Conservation (phyloP, 2,797 vertebrate genomes). For the Rhodeus uyekii region DNA sequence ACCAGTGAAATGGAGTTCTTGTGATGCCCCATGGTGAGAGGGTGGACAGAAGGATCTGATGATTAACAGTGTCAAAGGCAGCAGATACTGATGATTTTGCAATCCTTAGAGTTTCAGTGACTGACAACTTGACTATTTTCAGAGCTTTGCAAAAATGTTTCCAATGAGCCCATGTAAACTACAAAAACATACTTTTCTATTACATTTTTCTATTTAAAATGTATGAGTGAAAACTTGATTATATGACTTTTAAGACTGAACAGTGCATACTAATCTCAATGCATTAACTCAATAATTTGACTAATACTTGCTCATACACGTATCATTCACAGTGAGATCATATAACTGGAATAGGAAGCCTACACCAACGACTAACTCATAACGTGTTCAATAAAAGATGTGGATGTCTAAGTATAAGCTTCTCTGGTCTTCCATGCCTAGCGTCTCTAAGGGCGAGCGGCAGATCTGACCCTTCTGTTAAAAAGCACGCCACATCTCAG, state of each 20-base stretch:
- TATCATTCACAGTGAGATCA: neutral
- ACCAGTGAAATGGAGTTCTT: too few species aligned
- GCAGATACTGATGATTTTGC: too few species aligned
- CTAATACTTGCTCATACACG: neutral
- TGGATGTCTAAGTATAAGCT: neutral
- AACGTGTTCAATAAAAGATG: constrained; percentile 7
- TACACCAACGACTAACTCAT: neutral
- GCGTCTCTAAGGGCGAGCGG: constrained; percentile 2
- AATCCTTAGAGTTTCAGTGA: too few species aligned
- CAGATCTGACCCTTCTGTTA: constrained; percentile 29
- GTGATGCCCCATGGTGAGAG: too few species aligned
- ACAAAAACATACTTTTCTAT: neutral
- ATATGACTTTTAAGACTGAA: neutral
- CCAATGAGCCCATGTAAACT: neutral
- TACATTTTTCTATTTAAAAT: neutral
- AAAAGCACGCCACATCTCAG: constrained; percentile 19
- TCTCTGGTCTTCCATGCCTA: neutral
- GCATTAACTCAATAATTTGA: neutral
- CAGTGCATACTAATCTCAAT: neutral
- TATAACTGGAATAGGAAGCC: neutral
- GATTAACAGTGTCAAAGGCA: too few species aligned
- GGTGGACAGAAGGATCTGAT: too few species aligned
- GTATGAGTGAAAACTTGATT: neutral
- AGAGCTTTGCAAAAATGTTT: neutral
- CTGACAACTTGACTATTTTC: too few species aligned